These are phyloP conservation scores for Euphonia xanthogaster DNA, from an alignment of 2,797 vertebrate genomes.

Conservation along the genomic window DNA sequence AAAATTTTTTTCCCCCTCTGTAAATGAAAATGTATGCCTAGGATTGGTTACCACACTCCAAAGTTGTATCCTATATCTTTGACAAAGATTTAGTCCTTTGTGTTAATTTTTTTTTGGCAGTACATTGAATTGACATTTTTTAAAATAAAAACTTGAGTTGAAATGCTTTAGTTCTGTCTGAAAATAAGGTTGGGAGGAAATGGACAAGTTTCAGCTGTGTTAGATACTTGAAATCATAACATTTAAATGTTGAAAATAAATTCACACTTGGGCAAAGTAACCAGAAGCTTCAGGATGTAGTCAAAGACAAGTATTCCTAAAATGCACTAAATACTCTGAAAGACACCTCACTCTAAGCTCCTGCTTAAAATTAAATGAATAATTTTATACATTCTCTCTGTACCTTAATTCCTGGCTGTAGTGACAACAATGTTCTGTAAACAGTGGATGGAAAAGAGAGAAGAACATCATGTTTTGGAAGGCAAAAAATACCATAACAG, in stretches of 20 bases:
- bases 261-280: neutral
- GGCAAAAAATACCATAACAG: neutral
- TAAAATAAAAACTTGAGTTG: neutral
- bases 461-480: neutral
- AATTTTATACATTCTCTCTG: neutral
- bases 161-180: neutral
- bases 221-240: neutral
- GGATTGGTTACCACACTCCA: neutral
- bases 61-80: neutral
- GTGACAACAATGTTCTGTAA: neutral
- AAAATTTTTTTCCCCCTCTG: neutral
- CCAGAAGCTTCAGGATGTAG: neutral
- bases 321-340: neutral
- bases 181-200: neutral
- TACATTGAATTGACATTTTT: neutral
- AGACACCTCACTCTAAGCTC: neutral
- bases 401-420: neutral
- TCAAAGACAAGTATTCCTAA: neutral
- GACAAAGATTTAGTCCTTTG: neutral
- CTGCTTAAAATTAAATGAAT: neutral
- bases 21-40: neutral
- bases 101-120: neutral
- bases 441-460: neutral
- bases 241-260: neutral
- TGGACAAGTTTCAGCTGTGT: neutral